These are phyloP conservation scores for Arrhamphus sclerolepis DNA, from an alignment of 2,797 vertebrate genomes.

Conservation along the genomic window DNA sequence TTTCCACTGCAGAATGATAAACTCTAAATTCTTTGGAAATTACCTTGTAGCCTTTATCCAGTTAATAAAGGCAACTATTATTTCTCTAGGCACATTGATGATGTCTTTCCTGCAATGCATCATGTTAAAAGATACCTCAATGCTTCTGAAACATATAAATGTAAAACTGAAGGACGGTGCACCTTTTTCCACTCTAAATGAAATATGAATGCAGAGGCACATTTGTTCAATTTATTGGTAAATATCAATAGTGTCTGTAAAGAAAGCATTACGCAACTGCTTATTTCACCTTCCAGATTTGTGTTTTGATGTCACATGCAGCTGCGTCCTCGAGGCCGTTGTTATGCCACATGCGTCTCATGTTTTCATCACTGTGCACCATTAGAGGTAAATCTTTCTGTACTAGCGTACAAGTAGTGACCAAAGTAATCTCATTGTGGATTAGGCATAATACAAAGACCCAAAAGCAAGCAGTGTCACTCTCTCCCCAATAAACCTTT, in stretches of 20 bases:
- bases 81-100: too few relatives aligned
- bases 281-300: neutral
- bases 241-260: neutral
- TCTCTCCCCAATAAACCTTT: constrained; percentile 23
- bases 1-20: too few relatives aligned
- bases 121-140: too few relatives aligned
- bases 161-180: too few relatives aligned
- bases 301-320: constrained; percentile 11
- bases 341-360: constrained; percentile 11
- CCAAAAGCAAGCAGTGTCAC: constrained; percentile 18
- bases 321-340: neutral
- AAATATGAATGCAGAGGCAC: too few relatives aligned
- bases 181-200: too few relatives aligned
- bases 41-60: too few relatives aligned
- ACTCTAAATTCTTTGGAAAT: too few relatives aligned
- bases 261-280: neutral
- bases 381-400: constrained; percentile 23
- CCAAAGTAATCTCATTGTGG: constrained; percentile 56
- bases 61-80: too few relatives aligned
- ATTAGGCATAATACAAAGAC: constrained; percentile 55
- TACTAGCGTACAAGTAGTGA: constrained; percentile 28
- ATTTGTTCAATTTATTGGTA: neutral
- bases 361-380: constrained; percentile 5
- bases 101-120: too few relatives aligned
- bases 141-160: too few relatives aligned